Evolutionary conservation across 2,113 vertebrate species (phyloP).

Genomic region (Psammodynastes pulverulentus): DNA sequence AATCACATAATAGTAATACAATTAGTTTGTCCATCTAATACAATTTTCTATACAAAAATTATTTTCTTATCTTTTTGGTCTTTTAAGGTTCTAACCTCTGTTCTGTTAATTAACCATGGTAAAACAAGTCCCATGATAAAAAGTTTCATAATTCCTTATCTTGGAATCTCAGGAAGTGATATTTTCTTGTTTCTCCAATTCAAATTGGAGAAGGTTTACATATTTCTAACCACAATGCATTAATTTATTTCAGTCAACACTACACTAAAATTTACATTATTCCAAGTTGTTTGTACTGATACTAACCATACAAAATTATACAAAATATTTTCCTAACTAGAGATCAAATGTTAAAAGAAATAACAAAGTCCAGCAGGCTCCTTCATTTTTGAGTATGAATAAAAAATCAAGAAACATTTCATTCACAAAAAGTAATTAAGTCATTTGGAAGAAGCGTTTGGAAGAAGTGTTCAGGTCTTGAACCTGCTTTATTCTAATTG

Average conservation of each 20-base stretch:
- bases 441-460: not conserved
- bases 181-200: not conserved
- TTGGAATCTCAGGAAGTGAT: not conserved
- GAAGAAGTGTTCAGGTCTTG: not conserved
- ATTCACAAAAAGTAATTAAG: not conserved
- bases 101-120: too few relatives aligned
- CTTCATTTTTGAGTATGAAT: not conserved
- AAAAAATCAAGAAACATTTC: not conserved
- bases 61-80: too few relatives aligned
- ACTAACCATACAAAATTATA: not conserved
- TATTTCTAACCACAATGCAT: not conserved
- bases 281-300: not conserved
- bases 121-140: too few relatives aligned
- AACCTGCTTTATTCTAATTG: not conserved
- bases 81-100: too few relatives aligned
- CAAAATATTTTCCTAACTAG: not conserved
- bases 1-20: too few relatives aligned
- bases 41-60: too few relatives aligned
- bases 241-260: not conserved
- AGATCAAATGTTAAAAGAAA: not conserved
- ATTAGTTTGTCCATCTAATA: too few relatives aligned
- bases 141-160: not conserved
- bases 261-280: too few relatives aligned
- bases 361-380: not conserved
- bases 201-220: not conserved